A percentile compares a stretch with the other conserved stretches of the same genome.
These are phyloP conservation scores for Opisthocomus hoazin DNA, from an alignment of 2,113 vertebrate species.

Conservation along the genomic window DNA sequence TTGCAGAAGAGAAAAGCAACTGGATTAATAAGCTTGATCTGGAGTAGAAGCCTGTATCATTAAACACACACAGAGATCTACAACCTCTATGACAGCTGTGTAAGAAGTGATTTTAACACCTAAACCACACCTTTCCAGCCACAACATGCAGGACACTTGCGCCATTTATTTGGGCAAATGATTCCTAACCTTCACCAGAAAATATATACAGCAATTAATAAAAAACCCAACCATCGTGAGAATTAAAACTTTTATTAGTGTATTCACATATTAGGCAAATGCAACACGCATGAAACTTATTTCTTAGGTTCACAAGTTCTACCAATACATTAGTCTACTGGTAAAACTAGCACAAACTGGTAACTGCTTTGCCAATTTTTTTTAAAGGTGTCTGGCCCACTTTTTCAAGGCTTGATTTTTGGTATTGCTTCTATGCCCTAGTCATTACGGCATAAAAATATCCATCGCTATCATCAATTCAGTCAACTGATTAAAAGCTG, in stretches of 20 bases:
- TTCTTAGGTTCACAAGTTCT: conserved; percentile 82
- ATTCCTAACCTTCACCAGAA: no score
- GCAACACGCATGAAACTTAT: conserved; percentile 88
- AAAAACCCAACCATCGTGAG: no score
- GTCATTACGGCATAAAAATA: conserved; percentile 54
- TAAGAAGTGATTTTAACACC: no score
- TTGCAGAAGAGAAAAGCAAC: background rate
- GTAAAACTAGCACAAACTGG: conserved; percentile 80
- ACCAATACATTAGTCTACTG: conserved; percentile 84
- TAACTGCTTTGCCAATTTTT: conserved; percentile 72
- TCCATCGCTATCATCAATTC: background rate
- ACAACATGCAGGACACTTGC: no score
- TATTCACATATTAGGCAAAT: conserved; percentile 94
- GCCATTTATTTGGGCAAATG: no score
- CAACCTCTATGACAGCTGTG: no score
- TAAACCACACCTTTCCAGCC: no score
- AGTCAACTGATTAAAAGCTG: conserved; percentile 48
- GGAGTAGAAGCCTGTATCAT: background rate
- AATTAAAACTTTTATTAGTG: conserved; percentile 93
- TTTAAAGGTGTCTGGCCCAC: conserved; percentile 36
- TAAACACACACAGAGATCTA: background rate
- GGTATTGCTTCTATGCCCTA: conserved; percentile 68
- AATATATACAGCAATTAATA: no score
- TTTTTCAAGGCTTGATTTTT: conserved; percentile 54
- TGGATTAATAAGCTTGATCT: background rate